These are phyloP conservation scores for Chloromyia formosa DNA, from an alignment of 2,888 invertebrate genomes.

Conservation along the genomic window DNA sequence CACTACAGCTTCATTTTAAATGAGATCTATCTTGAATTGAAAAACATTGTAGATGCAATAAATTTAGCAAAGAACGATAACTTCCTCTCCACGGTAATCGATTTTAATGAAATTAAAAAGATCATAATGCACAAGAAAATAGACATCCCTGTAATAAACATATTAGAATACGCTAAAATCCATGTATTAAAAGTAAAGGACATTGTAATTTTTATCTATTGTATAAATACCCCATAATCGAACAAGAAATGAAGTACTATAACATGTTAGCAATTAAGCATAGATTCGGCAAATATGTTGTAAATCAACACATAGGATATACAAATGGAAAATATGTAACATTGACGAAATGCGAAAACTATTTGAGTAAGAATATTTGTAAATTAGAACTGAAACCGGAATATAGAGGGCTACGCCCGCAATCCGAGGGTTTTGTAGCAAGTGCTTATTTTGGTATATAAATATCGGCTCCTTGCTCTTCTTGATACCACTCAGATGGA, in stretches of 20 bases:
- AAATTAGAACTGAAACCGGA: no score
- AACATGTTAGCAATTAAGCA: neutral
- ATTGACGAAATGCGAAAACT: conserved; percentile 12
- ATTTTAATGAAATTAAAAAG: neutral
- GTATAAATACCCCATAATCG: conserved; percentile 11
- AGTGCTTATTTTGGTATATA: no score
- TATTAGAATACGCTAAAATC: neutral
- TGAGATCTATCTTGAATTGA: neutral
- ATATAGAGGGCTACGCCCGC: no score
- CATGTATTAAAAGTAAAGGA: neutral
- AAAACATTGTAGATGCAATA: conserved; percentile 3
- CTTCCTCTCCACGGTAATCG: neutral
- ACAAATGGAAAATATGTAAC: neutral
- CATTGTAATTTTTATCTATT: no score
- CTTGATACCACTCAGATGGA: no score
- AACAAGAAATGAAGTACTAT: neutral
- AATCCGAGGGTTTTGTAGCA: no score
- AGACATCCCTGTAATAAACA: no score
- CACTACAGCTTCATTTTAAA: neutral
- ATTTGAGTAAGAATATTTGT: conserved; percentile 13
- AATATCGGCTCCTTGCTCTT: no score
- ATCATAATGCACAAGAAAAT: neutral
- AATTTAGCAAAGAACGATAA: conserved; percentile 25
- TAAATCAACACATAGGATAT: conserved; percentile 4
- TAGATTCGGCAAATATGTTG: conserved; percentile 19